phyloP scores from a whole-genome alignment of 1,140 invertebrate species.

The Drosophila paulistorum region DNA sequence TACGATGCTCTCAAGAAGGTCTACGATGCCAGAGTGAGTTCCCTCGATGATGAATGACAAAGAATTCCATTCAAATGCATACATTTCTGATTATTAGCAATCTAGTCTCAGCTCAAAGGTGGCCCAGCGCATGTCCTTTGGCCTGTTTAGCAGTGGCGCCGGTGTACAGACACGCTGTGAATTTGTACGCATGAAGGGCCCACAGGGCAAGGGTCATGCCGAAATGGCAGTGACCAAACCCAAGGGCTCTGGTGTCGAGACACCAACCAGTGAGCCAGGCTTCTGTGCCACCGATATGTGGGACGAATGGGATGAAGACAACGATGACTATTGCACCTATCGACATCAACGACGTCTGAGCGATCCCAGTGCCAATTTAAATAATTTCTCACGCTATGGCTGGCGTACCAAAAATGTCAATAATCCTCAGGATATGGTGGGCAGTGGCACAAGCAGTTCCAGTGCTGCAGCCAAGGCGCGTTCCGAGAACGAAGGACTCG shows the following conservation, averaged over 20 bases:
- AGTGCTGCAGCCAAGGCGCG: constrained; percentile 88
- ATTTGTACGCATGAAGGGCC: constrained; percentile 99
- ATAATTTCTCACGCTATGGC: constrained; percentile 92
- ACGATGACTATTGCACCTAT: constrained; percentile 92
- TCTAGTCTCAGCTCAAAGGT: constrained; percentile 96
- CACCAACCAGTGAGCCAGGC: constrained; percentile 96
- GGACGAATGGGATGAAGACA: constrained; percentile 94
- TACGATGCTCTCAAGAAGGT: constrained; percentile 98
- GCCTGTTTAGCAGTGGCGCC: constrained; percentile 90
- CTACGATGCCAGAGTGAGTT: constrained; percentile 95
- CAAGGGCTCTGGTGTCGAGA: constrained; percentile 95
- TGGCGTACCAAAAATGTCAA: constrained; percentile 87
- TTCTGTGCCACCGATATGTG: constrained; percentile 92
- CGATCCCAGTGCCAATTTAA: constrained; percentile 96
- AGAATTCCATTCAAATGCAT: neutral
- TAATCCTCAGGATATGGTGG: constrained; percentile 82
- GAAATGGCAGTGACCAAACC: constrained; percentile 98
- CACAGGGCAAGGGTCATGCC: constrained; percentile 97
- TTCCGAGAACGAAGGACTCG: constrained; percentile 95
- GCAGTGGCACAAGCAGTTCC: constrained; percentile 60
- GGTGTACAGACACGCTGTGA: constrained; percentile 93
- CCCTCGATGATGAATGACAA: neutral
- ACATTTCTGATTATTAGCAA: constrained; percentile 85
- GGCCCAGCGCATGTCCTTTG: constrained; percentile 97
- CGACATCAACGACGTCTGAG: constrained; percentile 93